These are phyloP conservation scores for Hippocampus zosterae DNA, from an alignment of 2,113 vertebrate species.

Conservation along the genomic window DNA sequence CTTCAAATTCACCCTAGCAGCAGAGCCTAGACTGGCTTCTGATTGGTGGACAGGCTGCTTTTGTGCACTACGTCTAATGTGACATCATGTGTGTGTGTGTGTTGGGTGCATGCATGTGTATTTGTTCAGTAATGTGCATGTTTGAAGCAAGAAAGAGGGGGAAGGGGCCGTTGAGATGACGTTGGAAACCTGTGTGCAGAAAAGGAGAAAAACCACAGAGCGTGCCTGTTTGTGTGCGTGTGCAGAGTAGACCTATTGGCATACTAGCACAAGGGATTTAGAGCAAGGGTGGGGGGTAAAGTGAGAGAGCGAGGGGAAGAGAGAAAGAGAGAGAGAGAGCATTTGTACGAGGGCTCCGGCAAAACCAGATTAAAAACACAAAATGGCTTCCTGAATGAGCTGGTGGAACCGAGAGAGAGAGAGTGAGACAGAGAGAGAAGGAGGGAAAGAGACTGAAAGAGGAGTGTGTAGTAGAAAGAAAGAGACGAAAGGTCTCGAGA, in stretches of 20 bases:
- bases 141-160: constrained; percentile 37
- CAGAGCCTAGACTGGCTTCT: constrained; percentile 58
- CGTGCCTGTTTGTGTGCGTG: constrained; percentile 32
- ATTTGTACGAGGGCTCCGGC: constrained; percentile 70
- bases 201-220: constrained; percentile 33
- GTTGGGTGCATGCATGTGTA: constrained; percentile 41
- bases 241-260: constrained; percentile 63
- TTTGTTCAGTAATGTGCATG: constrained; percentile 40
- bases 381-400: constrained; percentile 81
- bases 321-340: constrained; percentile 41
- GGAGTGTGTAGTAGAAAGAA: constrained; percentile 26
- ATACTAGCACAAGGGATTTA: constrained; percentile 47
- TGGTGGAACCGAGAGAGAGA: constrained; percentile 54
- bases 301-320: constrained; percentile 39
- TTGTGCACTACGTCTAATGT: constrained; percentile 73
- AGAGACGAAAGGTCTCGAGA: constrained; percentile 48
- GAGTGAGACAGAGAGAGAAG: constrained; percentile 47
- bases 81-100: constrained; percentile 54
- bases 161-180: constrained; percentile 17
- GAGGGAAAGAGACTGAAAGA: constrained; percentile 48
- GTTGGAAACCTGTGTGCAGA: constrained; percentile 65
- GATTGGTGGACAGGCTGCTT: constrained; percentile 71
- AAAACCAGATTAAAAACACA: constrained; percentile 78
- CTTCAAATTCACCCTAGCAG: constrained; percentile 76
- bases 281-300: constrained; percentile 35